Evolutionary conservation across 35 echinoderm and acorn worm species (phyloP), one percentile per base, ranked within the genome.

Genomic region (Holothuria glaberrima): DNA sequence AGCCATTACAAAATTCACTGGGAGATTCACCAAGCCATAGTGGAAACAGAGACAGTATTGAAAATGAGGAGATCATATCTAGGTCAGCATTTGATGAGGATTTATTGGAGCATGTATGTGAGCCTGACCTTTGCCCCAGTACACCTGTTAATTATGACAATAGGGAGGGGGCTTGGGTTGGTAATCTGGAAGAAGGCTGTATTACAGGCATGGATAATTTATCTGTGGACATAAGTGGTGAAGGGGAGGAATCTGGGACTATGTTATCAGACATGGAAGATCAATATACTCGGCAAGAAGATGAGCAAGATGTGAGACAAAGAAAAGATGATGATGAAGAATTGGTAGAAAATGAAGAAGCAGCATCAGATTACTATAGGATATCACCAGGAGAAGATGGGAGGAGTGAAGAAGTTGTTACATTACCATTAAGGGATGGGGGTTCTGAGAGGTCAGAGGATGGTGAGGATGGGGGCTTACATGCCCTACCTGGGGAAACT

Each of bases 401-500:
- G 63, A 24, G 21, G 3, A 30, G 63, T 22, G 79, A 59, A 12
- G 79, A 83, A 14, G 48, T 4, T 3, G 50, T 4, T 41, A 76
- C 41, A 33, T 58, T 59, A 48, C 63, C 63, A 67, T 22, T 24
- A 22, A 67, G 63, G 63, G 63, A 24, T 30, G 63, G 63, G 63
- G 16, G 63, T 22, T 67, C 63, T 67, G 63, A 67, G 21, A 45
- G 36, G 34, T 58, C 48, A 1, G 79, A 59, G 79, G 63, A 24
- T 67, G 63, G 29, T 22, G 79, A 83, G 24, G 79, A 83, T 7
- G 48, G 79, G 29, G 58, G 3, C 18, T 19, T 20, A 21, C 79
- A 83, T 28, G 79, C 79, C 26, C 58, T 83, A 10, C 79, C 79
- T 19, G 79, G 79, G 44, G 79, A 83, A 48, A 83, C 79, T 13